A percentile compares a stretch with the other conserved stretches of the same genome.
Conservation (phyloP, 2,888 invertebrate genomes). For the Mylabris sibirica region DNA sequence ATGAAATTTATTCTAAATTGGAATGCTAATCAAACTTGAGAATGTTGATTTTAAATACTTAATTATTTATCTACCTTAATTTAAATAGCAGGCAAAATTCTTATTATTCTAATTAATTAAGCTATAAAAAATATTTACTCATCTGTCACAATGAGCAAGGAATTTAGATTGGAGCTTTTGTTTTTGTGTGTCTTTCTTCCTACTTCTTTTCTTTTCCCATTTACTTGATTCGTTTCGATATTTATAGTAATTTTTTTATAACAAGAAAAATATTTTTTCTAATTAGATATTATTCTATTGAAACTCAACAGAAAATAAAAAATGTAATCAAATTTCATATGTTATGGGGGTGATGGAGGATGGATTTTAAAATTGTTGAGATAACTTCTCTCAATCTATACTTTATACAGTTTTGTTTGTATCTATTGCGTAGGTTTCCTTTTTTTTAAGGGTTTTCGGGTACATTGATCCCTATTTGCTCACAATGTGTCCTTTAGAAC, state of each 20-base stretch:
- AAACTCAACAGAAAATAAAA: neutral
- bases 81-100: neutral
- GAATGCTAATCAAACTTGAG: constrained; percentile 5
- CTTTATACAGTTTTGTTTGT: neutral
- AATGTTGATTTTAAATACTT: constrained; percentile 15
- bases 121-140: constrained; percentile 14
- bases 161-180: constrained; percentile 1
- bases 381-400: neutral
- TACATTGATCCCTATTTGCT: constrained; percentile 29
- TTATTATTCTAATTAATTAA: constrained; percentile 11
- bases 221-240: neutral
- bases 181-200: neutral
- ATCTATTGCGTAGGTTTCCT: constrained; percentile 4
- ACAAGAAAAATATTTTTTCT: neutral
- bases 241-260: neutral
- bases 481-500: constrained; percentile 19
- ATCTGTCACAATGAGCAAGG: neutral
- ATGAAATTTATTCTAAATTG: neutral
- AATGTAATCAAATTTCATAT: neutral
- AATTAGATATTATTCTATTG: constrained; percentile 2
- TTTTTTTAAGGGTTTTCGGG: constrained; percentile 16
- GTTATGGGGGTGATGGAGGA: neutral
- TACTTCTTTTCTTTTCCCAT: neutral
- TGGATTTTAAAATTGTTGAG: neutral
- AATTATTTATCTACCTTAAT: constrained; percentile 9